Evolutionary conservation across 2,888 invertebrate species (phyloP), one percentile per base, ranked within the genome.

Genomic region (Drosophila subquinaria): DNA sequence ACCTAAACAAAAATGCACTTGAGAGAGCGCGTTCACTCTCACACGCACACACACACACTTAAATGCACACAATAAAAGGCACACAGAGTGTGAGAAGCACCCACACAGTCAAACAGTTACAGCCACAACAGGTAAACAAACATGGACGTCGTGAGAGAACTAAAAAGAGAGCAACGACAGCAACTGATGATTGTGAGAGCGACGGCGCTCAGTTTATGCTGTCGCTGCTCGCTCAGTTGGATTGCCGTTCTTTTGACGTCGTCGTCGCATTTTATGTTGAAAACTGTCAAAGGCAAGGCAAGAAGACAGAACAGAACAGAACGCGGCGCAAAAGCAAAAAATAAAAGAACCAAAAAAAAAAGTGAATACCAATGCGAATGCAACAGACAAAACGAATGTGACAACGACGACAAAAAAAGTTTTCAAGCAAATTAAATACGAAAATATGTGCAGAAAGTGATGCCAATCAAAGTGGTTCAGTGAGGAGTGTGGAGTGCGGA

Each of bases 1-100:
- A 89, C 88, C 87, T 89, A 89, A 89, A 88, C 77, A 89, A 70
- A 82, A 84, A 88, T 84, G 89, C 89, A 84, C 89, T 84, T 88
- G 87, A 86, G 84, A 88, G 84, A 83, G 89, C 71, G 45, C 57
- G 20, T 50, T 51, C 73, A 43, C 68, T 57, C 51, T 35, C 36
- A 53, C 27, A 50, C 40, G 27, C 42, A 43, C 52, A 13, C 43
- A 48, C 17, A 17, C 35, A 55, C 43, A 61, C 38, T 47, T 10
- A 66, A 36, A n/a, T 30, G 30, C 30, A 30, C 63, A 40, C 9
- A 36, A 13, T n/a, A 3, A 51, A 35, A 52, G 11, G 43, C 68
- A 52, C 23, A 59, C 59, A 65, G 69, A 65, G 55, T 63, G 30
- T 10, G 8, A 64, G 56, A 48, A 38, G 66, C 87, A 67, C 77